These are phyloP conservation scores for Raillietiella orientalis DNA, from an alignment of 2,888 invertebrate genomes.

Conservation along the genomic window DNA sequence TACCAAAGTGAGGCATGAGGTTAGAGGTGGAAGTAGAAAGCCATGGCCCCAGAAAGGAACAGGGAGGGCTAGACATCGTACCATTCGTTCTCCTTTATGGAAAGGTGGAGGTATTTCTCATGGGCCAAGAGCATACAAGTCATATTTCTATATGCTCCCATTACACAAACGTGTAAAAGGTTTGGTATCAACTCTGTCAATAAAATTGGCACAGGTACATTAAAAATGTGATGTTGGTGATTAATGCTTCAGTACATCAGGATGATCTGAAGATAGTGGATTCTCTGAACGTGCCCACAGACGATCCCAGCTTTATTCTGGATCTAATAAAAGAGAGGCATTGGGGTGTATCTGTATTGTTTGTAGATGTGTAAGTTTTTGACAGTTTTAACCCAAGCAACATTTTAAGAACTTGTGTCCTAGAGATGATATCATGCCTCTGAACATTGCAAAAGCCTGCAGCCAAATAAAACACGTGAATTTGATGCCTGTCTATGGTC, in stretches of 20 bases:
- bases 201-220: slow-evolving; percentile 44
- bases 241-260: slow-evolving; percentile 14
- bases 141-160: slow-evolving; percentile 78
- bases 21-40: slow-evolving; percentile 57
- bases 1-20: slow-evolving; percentile 47
- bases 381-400: slow-evolving; percentile 3
- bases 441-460: slow-evolving; percentile 53
- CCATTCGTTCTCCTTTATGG: slow-evolving; percentile 60
- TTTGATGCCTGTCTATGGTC: slow-evolving; percentile 74
- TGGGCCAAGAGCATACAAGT: slow-evolving; percentile 65
- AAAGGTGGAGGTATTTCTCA: slow-evolving; percentile 49
- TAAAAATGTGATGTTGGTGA: background rate
- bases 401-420: slow-evolving; percentile 11
- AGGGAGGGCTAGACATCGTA: slow-evolving; percentile 70
- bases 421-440: slow-evolving; percentile 53
- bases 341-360: slow-evolving; percentile 86
- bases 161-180: slow-evolving; percentile 40
- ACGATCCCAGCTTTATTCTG: slow-evolving; percentile 37
- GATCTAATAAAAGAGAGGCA: slow-evolving; percentile 47
- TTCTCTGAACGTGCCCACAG: slow-evolving; percentile 47
- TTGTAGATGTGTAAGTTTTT: slow-evolving; percentile 49
- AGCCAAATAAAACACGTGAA: slow-evolving; percentile 47
- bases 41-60: slow-evolving; percentile 91
- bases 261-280: slow-evolving; percentile 77
- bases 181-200: slow-evolving; percentile 43